These are phyloP conservation scores for Decapterus maruadsi DNA, from an alignment of 2,797 vertebrate genomes.

Conservation along the genomic window DNA sequence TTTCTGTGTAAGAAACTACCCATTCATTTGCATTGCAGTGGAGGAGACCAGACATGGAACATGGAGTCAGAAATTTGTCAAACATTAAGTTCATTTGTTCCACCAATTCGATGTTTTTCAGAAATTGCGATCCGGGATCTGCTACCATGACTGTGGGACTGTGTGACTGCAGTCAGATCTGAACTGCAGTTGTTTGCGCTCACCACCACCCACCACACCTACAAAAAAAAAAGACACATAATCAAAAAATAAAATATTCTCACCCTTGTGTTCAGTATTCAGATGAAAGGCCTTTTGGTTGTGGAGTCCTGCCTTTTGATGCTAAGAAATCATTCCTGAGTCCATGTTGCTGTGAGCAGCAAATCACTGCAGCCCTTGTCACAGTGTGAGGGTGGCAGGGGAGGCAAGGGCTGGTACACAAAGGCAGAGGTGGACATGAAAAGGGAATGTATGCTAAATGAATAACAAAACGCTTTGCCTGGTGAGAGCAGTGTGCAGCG, in stretches of 20 bases:
- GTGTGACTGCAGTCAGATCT: slow-evolving; percentile 39
- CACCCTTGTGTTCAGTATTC: slow-evolving; percentile 59
- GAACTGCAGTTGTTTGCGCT: slow-evolving; percentile 48
- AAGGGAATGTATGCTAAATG: slow-evolving; percentile 64
- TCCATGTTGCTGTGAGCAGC: slow-evolving; percentile 56
- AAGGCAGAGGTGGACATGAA: slow-evolving; percentile 68
- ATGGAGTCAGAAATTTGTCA: no score
- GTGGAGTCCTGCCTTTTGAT: slow-evolving; percentile 66
- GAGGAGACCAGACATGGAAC: no score
- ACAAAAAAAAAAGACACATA: slow-evolving; percentile 24
- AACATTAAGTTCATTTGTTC: no score
- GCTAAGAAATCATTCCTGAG: slow-evolving; percentile 65
- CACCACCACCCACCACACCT: slow-evolving; percentile 13
- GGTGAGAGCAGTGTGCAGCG: slow-evolving; percentile 13
- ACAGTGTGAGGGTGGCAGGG: slow-evolving; percentile 48
- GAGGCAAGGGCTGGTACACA: slow-evolving; percentile 39
- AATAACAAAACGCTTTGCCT: slow-evolving; percentile 60
- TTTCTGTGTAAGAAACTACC: no score
- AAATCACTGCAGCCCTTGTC: slow-evolving; percentile 40
- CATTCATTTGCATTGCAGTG: no score
- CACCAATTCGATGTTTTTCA: no score
- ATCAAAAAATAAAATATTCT: slow-evolving; percentile 44
- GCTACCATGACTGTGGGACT: slow-evolving; percentile 30
- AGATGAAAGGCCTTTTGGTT: slow-evolving; percentile 69
- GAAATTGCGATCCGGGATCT: no score